phyloP scores from a whole-genome alignment of 2,797 vertebrate genomes.

The Hydrocynus forskahlii region DNA sequence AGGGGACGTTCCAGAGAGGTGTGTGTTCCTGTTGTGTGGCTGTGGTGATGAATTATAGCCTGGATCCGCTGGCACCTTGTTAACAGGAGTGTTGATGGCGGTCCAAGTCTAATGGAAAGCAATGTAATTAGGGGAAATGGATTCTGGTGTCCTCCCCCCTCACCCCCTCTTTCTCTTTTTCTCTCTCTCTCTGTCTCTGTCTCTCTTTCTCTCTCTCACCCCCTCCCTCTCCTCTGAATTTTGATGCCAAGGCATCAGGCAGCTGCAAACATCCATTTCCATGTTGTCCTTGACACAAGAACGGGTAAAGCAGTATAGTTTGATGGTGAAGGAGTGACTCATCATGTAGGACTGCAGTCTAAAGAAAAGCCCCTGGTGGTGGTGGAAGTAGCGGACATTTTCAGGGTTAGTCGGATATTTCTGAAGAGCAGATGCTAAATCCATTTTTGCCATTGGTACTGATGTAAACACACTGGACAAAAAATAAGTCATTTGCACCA shows the following conservation, averaged over 20 bases:
- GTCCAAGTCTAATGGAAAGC: conserved; percentile 68
- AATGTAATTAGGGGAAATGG: conserved; percentile 6
- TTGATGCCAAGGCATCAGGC: neutral
- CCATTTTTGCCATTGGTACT: neutral
- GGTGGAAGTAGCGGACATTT: no score
- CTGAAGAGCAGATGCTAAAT: neutral
- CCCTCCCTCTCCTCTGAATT: conserved; percentile 1
- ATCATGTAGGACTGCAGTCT: conserved; percentile 25
- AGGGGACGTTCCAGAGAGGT: neutral
- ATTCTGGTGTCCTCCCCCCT: neutral
- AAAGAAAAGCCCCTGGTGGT: neutral
- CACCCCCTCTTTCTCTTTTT: neutral
- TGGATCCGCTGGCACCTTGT: conserved; percentile 19
- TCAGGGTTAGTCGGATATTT: neutral
- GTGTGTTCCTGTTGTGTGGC: neutral
- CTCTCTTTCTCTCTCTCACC: neutral
- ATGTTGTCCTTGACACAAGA: neutral
- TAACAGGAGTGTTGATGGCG: conserved; percentile 41
- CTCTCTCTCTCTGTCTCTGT: neutral
- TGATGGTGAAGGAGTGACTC: conserved; percentile 19
- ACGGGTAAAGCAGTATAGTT: neutral
- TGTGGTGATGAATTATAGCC: conserved; percentile 9
- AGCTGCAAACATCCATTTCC: neutral
- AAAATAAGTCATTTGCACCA: no score
- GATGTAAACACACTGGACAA: no score